phyloP scores from a whole-genome alignment of 2,113 vertebrate species.

The Rhagologus leucostigma region DNA sequence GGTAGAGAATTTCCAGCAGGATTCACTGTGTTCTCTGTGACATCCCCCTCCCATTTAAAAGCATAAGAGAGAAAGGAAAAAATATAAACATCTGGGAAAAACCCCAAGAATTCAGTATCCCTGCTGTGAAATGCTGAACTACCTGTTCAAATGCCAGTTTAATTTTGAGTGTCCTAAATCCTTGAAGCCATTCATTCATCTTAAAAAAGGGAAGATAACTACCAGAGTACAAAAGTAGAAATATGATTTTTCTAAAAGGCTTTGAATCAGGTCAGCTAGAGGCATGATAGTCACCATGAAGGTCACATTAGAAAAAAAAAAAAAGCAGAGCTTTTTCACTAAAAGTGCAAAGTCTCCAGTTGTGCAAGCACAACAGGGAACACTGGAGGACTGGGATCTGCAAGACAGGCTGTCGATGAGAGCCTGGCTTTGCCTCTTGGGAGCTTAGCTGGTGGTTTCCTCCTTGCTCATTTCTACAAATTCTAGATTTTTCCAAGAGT shows the following conservation, averaged over 20 bases:
- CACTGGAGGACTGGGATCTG: not conserved
- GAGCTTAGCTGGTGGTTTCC: not conserved
- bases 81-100: not conserved
- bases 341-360: not conserved
- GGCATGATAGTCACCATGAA: not conserved
- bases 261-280: not conserved
- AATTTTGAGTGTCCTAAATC: not conserved
- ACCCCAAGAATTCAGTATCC: fast-evolving
- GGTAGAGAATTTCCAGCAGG: not conserved
- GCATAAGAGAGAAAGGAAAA: fast-evolving
- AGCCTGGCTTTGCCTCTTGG: not conserved
- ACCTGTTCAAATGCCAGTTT: not conserved
- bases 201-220: not conserved
- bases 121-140: not conserved
- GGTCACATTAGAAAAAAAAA: not conserved
- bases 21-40: not conserved
- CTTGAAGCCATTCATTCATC: not conserved
- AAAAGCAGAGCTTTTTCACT: not conserved
- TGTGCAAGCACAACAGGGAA: not conserved
- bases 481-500: not conserved
- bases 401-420: fast-evolving
- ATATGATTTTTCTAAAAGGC: not conserved
- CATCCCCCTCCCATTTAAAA: not conserved
- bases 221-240: not conserved
- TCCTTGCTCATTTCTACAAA: not conserved